Conservation (phyloP, 2,888 invertebrate genomes). For the Acanthosepion esculentum region DNA sequence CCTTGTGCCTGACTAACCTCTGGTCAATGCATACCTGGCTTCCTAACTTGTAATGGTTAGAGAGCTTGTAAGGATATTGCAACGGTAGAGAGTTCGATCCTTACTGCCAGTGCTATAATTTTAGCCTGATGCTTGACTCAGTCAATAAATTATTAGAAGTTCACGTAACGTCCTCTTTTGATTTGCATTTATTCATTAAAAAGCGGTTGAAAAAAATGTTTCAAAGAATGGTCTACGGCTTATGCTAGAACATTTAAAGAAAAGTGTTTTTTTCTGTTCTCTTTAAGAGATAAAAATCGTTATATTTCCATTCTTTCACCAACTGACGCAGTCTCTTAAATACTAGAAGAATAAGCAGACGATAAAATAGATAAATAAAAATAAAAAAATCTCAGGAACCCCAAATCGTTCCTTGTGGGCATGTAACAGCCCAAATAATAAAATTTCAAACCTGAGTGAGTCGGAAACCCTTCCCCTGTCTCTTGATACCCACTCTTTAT, state of each 20-base stretch:
- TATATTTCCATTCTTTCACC: neutral
- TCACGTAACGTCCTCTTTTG: too few relatives aligned
- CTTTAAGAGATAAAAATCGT: neutral
- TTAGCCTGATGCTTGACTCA: too few relatives aligned
- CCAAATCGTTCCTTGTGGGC: neutral
- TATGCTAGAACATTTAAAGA: neutral
- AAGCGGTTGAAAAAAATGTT: too few relatives aligned
- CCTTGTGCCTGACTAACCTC: too few relatives aligned
- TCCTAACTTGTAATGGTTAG: too few relatives aligned
- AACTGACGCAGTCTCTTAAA: neutral
- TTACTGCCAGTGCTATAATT: too few relatives aligned
- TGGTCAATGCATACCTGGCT: too few relatives aligned
- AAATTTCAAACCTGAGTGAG: neutral
- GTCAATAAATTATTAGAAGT: too few relatives aligned
- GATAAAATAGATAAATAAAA: neutral
- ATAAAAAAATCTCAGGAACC: neutral
- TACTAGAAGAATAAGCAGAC: neutral
- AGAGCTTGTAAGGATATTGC: too few relatives aligned
- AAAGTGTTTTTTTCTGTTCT: neutral
- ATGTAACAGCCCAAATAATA: conserved; percentile 18
- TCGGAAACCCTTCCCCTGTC: neutral
- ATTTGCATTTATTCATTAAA: too few relatives aligned
- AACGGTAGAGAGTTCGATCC: too few relatives aligned
- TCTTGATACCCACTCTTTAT: neutral
- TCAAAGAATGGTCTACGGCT: neutral